Evolutionary conservation across 2,113 vertebrate genomes (phyloP), one percentile per base, ranked within the genome.

Genomic region (Halichoeres trimaculatus): DNA sequence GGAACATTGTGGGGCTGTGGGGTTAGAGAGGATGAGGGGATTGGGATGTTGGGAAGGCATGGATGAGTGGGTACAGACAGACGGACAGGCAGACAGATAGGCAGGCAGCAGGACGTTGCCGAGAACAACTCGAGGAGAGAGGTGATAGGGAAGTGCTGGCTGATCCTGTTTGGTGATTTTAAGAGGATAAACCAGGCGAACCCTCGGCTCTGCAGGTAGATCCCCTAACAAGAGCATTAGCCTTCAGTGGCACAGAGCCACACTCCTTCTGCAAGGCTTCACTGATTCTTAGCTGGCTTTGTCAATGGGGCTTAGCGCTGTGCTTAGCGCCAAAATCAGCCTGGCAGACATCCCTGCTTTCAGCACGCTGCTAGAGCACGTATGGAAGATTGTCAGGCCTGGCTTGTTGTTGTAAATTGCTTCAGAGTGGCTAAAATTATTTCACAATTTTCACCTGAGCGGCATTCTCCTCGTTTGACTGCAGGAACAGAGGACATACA

Each of bases 201-300:
- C 70, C 54, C 64, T 60, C 23, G 52, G 48, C 79, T 76, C 66
- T 78, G 81, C 84, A 88, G 85, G 87, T 90, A 60, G 78, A 85
- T 65, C 65, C 26, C 78, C 48, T 68, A 68, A 76, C 50, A 77
- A 55, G 62, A 85, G 80, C 69, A 67, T 84, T 80, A 81, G 63
- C 70, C 68, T 57, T 48, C 83, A 64, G 66, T 19, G 54, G 71
- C 75, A 77, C 70, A 65, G 74, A 62, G 6, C 74, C 76, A 61
- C 58, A 59, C 62, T 82, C 69, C 75, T 81, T 74, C 64, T 81
- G 84, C 74, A 76, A 70, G 69, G 85, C 84, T 84, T 85, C 80
- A 55, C 76, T 70, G 83, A 76, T 78, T 85, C 83, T 85, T 76
- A 79, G 79, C 80, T 85, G 87, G 73, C 81, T 89, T 85, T 87